A percentile compares a stretch with the other conserved stretches of the same genome.
These are phyloP conservation scores for Mamestra configurata DNA, from an alignment of 1,140 invertebrate genomes.

Conservation along the genomic window DNA sequence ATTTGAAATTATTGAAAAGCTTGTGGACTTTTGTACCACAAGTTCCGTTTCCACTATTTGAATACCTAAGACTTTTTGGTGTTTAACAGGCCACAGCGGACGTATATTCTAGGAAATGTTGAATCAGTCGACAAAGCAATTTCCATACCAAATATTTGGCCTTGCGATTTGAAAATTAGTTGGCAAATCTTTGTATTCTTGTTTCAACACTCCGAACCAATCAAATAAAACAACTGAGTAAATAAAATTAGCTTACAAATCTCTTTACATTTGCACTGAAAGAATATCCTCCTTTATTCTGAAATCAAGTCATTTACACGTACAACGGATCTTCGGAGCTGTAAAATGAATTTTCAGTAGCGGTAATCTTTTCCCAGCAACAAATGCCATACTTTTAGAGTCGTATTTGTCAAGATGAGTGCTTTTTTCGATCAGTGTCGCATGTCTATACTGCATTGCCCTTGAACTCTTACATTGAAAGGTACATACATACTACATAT, in stretches of 20 bases:
- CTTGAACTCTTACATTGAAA: conserved; percentile 39
- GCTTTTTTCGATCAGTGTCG: conserved; percentile 18
- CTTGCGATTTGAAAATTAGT: not conserved
- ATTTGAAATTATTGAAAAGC: too few species aligned
- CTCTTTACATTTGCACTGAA: not conserved
- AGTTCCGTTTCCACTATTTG: not conserved
- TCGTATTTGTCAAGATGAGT: not conserved
- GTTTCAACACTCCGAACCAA: not conserved
- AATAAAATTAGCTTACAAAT: conserved; percentile 7
- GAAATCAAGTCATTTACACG: conserved; percentile 1
- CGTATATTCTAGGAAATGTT: not conserved
- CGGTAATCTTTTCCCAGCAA: not conserved
- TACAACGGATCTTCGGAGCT: not conserved
- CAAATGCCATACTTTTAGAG: too few species aligned
- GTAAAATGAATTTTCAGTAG: not conserved
- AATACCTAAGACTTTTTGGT: not conserved
- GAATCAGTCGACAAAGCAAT: not conserved
- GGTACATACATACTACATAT: conserved; percentile 6
- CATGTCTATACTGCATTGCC: conserved; percentile 47
- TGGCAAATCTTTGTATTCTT: not conserved
- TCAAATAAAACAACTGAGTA: not conserved
- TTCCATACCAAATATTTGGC: not conserved
- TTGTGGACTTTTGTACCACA: not conserved
- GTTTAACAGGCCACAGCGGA: not conserved
- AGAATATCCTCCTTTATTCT: not conserved